A percentile compares a stretch with the other conserved stretches of the same genome.
Conservation (phyloP, 2,113 vertebrate genomes). For the Chiloscyllium plagiosum region DNA sequence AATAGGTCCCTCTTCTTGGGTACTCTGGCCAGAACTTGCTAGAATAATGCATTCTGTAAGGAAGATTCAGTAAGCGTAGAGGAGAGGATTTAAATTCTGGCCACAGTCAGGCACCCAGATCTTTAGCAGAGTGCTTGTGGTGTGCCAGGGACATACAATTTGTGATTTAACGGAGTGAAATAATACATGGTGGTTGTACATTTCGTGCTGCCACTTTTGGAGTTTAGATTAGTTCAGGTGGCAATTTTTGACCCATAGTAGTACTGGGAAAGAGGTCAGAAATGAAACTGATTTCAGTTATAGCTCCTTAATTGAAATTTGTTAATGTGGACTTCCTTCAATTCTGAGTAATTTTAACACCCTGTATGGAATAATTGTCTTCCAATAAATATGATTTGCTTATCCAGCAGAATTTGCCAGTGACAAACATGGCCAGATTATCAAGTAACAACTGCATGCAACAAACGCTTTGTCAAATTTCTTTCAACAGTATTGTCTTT, state of each 20-base stretch:
- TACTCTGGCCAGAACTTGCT: neutral
- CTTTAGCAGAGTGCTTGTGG: neutral
- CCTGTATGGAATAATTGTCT: neutral
- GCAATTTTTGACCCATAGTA: neutral
- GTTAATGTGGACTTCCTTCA: neutral
- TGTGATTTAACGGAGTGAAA: neutral
- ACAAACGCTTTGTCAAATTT: slow-evolving; percentile 39
- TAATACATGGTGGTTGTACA: neutral
- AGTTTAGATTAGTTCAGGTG: neutral
- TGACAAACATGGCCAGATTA: slow-evolving; percentile 18
- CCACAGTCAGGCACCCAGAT: neutral
- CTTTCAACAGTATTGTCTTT: neutral
- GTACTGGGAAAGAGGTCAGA: neutral
- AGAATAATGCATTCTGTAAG: neutral
- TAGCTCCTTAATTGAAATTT: neutral
- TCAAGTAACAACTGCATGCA: slow-evolving; percentile 30
- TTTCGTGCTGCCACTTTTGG: neutral
- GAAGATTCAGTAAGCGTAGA: neutral
- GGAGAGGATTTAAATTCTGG: neutral
- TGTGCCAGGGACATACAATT: neutral
- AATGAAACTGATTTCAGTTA: neutral
- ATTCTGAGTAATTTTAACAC: neutral
- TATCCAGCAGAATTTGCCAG: neutral
- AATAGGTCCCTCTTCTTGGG: neutral
- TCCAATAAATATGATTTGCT: slow-evolving; percentile 7